These are phyloP conservation scores for Lycocerus yunnanus DNA, from an alignment of 2,888 invertebrate genomes.

Conservation along the genomic window DNA sequence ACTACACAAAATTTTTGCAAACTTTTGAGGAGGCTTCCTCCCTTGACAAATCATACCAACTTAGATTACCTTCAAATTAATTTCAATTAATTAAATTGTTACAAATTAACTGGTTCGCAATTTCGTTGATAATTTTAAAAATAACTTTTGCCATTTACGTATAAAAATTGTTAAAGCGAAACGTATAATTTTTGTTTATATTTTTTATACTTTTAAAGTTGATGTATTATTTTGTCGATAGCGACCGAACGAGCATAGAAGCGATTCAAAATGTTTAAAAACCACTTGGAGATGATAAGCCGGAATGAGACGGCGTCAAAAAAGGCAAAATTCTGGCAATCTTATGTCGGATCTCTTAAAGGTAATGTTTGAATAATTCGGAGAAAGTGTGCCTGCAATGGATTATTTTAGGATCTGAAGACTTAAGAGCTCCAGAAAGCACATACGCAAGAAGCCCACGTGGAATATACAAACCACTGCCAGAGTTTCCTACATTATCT, in stretches of 20 bases:
- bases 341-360: constrained; percentile 90
- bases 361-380: constrained; percentile 62
- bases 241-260: constrained; percentile 73
- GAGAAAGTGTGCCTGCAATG: background rate
- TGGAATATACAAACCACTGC: constrained; percentile 65
- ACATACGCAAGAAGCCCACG: constrained; percentile 67
- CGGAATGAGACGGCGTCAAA: constrained; percentile 89
- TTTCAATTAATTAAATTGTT: too few species aligned
- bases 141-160: too few species aligned
- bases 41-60: too few species aligned
- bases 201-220: too few species aligned
- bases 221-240: constrained; percentile 48
- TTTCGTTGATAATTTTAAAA: too few species aligned
- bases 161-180: too few species aligned
- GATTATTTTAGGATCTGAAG: constrained; percentile 75
- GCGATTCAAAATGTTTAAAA: constrained; percentile 82
- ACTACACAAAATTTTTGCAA: background rate
- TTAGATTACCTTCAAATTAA: too few species aligned
- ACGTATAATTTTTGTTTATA: too few species aligned
- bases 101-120: too few species aligned
- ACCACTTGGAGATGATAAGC: constrained; percentile 92
- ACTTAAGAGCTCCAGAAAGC: constrained; percentile 83
- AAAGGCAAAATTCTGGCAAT: constrained; percentile 94
- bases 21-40: too few species aligned
- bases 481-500: constrained; percentile 75